A percentile compares a stretch with the other conserved stretches of the same genome.
phyloP scores from a whole-genome alignment of 2,888 invertebrate species.

The Polyommatus icarus region DNA sequence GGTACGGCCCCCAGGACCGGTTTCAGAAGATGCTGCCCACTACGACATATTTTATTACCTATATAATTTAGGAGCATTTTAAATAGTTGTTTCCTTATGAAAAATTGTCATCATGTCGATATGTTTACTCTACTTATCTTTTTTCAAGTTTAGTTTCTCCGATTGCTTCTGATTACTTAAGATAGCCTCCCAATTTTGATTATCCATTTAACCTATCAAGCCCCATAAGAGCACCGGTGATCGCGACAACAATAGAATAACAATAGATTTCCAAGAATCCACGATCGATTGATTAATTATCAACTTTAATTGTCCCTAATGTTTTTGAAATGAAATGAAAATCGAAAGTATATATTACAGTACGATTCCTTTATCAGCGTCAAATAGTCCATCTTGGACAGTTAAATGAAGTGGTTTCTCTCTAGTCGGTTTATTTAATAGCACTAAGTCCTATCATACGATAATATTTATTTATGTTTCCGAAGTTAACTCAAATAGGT shows the following conservation, averaged over 20 bases:
- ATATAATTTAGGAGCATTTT: not conserved
- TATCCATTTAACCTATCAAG: too few relatives aligned
- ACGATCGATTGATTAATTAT: too few relatives aligned
- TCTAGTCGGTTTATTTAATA: not conserved
- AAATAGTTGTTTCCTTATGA: not conserved
- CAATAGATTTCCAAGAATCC: too few relatives aligned
- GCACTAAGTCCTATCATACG: not conserved
- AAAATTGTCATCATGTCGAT: not conserved
- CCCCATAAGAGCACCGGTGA: too few relatives aligned
- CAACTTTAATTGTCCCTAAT: too few relatives aligned
- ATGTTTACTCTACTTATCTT: not conserved
- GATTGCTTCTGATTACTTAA: not conserved
- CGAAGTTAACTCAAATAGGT: constrained; percentile 27
- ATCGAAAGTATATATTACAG: too few relatives aligned
- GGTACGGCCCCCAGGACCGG: not conserved
- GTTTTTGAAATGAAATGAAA: not conserved
- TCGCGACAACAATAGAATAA: too few relatives aligned
- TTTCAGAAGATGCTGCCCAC: not conserved
- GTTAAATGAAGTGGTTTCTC: not conserved
- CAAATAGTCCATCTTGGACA: not conserved
- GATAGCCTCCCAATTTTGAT: not conserved
- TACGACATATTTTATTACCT: not conserved
- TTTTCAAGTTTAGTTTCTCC: not conserved
- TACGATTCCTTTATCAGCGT: not conserved
- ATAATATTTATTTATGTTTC: constrained; percentile 23